Evolutionary conservation across 2,113 vertebrate genomes (phyloP).

Genomic region (Terrapene triunguis): DNA sequence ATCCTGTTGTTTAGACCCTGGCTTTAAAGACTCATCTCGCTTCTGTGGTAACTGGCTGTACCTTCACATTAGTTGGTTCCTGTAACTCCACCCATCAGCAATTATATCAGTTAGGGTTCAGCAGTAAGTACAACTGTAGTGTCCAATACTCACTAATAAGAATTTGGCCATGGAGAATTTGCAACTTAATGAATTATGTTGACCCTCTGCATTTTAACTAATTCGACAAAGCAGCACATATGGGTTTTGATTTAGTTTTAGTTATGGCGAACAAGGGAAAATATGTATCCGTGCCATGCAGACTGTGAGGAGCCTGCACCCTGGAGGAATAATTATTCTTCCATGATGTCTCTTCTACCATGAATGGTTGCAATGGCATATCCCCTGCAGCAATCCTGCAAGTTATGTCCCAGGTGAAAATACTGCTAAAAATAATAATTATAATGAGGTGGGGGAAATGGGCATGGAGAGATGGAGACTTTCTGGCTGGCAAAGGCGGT

Average conservation of each 20-base stretch:
- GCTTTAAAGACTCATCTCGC: not conserved
- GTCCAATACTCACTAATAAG: not conserved
- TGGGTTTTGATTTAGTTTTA: not conserved
- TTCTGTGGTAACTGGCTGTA: not conserved
- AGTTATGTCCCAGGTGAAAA: not conserved
- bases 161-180: not conserved
- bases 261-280: not conserved
- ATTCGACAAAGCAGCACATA: not conserved
- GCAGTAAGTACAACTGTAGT: not conserved
- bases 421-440: not conserved
- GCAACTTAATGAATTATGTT: not conserved
- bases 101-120: not conserved
- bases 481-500: not conserved
- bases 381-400: not conserved
- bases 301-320: not conserved
- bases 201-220: slow-evolving; percentile 1
- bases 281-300: not conserved
- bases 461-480: not conserved
- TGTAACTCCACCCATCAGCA: accelerated
- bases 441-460: not conserved
- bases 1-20: not conserved
- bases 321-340: not conserved
- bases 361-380: not conserved
- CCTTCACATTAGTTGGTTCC: not conserved
- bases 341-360: not conserved